These are phyloP conservation scores for Ellobius talpinus DNA, from an alignment of 2,113 vertebrate species.

Conservation along the genomic window DNA sequence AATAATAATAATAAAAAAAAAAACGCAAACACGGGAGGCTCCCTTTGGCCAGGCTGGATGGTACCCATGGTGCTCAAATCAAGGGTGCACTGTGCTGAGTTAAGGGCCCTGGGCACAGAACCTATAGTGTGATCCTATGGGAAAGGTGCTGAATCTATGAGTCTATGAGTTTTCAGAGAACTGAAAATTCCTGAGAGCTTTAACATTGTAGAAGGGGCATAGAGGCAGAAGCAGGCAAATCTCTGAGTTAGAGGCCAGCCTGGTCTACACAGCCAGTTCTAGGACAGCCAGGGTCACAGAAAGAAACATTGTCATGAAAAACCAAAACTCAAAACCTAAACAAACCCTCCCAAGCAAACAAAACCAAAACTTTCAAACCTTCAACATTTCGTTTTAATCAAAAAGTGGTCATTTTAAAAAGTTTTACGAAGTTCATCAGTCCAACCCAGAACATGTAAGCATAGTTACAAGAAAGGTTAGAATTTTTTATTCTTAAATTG, in stretches of 20 bases:
- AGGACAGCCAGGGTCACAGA: background rate
- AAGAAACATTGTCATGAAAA: background rate
- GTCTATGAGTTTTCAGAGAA: constrained; percentile 29
- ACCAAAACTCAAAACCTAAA: background rate
- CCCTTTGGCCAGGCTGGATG: background rate
- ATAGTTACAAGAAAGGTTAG: background rate
- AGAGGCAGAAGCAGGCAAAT: background rate
- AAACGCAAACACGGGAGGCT: background rate
- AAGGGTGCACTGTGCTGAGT: background rate
- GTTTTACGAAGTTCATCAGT: background rate
- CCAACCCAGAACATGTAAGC: background rate
- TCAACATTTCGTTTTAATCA: constrained; percentile 14
- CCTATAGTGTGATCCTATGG: background rate
- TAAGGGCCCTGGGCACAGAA: background rate
- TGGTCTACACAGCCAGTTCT: background rate
- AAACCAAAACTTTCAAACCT: background rate
- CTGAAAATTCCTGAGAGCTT: background rate
- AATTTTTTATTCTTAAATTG: constrained; percentile 48
- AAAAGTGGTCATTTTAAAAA: constrained; percentile 56
- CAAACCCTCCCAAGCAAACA: background rate
- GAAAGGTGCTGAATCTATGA: background rate
- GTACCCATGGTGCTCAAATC: background rate
- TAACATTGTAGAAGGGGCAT: background rate
- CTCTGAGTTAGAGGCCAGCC: background rate
- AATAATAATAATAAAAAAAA: background rate